Base-by-base conservation (phyloP, 2,888 invertebrate species). In the Drosophila paranaensis region DNA sequence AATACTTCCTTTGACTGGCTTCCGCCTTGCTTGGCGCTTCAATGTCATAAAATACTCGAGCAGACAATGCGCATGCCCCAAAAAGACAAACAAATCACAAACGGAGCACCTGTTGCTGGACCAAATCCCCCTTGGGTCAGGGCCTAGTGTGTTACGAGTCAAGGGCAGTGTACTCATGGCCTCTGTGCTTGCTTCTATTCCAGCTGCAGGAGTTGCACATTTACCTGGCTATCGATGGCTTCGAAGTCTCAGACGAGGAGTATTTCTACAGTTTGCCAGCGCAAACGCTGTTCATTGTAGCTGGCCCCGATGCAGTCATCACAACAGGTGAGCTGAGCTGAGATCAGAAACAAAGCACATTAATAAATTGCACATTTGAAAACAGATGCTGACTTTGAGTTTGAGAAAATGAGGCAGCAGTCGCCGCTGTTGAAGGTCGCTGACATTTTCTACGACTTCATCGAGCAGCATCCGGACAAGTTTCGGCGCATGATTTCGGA, bases 261-360 rank as follows among this genome's bases (percentile, higher is more conserved):
- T 97, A 97, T 91, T 95, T 97, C 83, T 93, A 93, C 73, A 96
- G 96, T 0, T 90, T 97, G 60, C 95, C 96, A 55, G 93, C 96
- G 0, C 97, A 97, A 91, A 96, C 96, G 0, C 93, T 96, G 16
- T 94, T 97, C 65, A 95, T 97, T 67, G 91, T 94, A 50, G 93
- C 93, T 61, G 91, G 87, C 1, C 90, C 91, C 3, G 93, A 93
- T 76, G 94, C 94, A 80, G 93, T 93, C 87, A 94, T 95, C 92
- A 94, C 94, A 91, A 94, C 94, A 91, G 95, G 95, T 95, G 16
- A 50, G 33, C n/a, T 46, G 10, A 5, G 2, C 5, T 57, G 61
- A 5, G 2, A 2, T 57, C 61, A 57, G 1, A 9, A n/a, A 11
- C 55, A 63, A 57, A 30, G 8, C 10, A 6, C 10, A 27, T 25